Evolutionary conservation across 2,888 invertebrate genomes (phyloP).

Genomic region (Caenorhabditis sp.): DNA sequence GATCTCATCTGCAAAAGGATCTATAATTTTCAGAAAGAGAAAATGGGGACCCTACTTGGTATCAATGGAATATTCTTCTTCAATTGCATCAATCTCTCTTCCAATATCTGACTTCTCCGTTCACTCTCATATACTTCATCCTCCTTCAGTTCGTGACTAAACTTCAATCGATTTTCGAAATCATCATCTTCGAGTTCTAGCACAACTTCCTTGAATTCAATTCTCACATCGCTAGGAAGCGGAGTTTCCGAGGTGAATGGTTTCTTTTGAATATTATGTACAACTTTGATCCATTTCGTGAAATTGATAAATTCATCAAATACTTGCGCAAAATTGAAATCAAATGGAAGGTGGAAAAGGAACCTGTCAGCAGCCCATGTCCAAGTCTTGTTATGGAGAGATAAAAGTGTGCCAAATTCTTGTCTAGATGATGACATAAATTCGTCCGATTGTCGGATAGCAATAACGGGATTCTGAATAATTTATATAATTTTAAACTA

Average conservation of each 20-base stretch:
- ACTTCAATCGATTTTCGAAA: conserved; percentile 84
- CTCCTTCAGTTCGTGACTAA: conserved; percentile 91
- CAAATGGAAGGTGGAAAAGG: conserved; percentile 72
- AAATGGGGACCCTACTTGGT: conserved; percentile 72
- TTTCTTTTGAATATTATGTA: conserved; percentile 75
- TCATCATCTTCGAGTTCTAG: conserved; percentile 97
- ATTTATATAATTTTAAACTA: too few relatives aligned
- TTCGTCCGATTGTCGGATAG: conserved; percentile 10
- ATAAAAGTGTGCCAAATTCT: conserved; percentile 7
- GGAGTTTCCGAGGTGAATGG: conserved; percentile 80
- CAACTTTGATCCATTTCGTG: conserved; percentile 89
- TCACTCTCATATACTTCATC: conserved; percentile 94
- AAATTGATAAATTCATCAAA: conserved; percentile 79
- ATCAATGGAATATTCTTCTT: conserved; percentile 82
- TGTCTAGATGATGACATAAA: conserved; percentile 11
- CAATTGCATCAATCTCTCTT: conserved; percentile 84
- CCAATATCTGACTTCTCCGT: conserved; percentile 86
- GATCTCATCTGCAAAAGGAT: conserved; percentile 72
- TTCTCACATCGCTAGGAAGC: conserved; percentile 86
- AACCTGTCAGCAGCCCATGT: conserved; percentile 68
- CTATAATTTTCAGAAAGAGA: conserved; percentile 3
- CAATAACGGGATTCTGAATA: conserved; percentile 12
- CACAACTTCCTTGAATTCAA: conserved; percentile 85
- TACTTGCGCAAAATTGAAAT: conserved; percentile 72
- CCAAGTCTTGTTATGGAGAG: conserved; percentile 62